Evolutionary conservation across 2,888 invertebrate genomes (phyloP).

Genomic region (Octodonta nipae): DNA sequence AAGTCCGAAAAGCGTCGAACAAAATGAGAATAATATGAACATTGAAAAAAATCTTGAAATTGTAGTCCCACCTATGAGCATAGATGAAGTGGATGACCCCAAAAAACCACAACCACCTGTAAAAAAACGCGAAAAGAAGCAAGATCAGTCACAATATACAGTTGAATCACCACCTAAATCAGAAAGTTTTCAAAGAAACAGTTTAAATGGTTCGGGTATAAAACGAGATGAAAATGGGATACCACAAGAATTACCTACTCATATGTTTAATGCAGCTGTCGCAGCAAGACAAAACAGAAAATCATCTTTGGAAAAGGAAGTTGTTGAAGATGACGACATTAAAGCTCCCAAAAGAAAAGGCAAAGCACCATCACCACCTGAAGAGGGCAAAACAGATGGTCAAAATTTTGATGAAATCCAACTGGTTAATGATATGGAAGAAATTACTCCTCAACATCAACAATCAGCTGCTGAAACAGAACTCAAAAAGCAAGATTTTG

Average conservation of each 20-base stretch:
- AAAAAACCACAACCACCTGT: slow-evolving; percentile 36
- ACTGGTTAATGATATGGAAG: slow-evolving; percentile 39
- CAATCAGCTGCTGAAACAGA: slow-evolving; percentile 9
- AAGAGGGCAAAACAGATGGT: slow-evolving; percentile 13
- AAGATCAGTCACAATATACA: slow-evolving; percentile 15
- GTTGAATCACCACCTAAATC: slow-evolving; percentile 25
- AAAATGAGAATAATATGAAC: slow-evolving; percentile 34
- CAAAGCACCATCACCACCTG: slow-evolving; percentile 59
- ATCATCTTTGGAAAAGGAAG: slow-evolving; percentile 29
- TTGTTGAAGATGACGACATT: slow-evolving; percentile 27
- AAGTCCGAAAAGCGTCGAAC: slow-evolving; percentile 31
- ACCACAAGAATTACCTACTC: slow-evolving; percentile 57
- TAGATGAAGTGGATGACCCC: slow-evolving; percentile 41
- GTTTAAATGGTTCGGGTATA: slow-evolving; percentile 45
- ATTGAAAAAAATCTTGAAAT: slow-evolving; percentile 23
- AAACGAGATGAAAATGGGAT: slow-evolving; percentile 47
- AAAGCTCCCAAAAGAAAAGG: slow-evolving; percentile 51
- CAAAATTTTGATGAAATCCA: slow-evolving; percentile 43
- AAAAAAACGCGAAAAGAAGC: slow-evolving; percentile 31
- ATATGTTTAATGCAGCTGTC: slow-evolving; percentile 54
- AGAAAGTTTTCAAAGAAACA: slow-evolving; percentile 31
- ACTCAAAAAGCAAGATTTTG: slow-evolving; percentile 35
- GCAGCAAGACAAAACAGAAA: slow-evolving; percentile 56
- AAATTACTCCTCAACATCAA: slow-evolving; percentile 29
- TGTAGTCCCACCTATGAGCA: slow-evolving; percentile 14